Evolutionary conservation across 2,113 vertebrate genomes (phyloP).

Genomic region (Ahaetulla prasina): DNA sequence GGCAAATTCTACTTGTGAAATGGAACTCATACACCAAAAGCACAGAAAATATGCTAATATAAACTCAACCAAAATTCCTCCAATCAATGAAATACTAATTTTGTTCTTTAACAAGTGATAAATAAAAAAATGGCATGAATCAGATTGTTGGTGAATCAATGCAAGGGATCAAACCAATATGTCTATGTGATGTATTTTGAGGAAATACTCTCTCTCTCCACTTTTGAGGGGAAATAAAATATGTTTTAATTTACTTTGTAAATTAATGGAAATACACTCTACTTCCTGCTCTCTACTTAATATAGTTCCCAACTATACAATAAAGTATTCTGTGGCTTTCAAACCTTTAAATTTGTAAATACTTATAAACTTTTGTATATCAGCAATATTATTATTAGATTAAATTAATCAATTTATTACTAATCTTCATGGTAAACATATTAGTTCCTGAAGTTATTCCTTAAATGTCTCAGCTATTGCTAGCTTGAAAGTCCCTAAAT

Average conservation of each 20-base stretch:
- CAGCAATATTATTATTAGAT: background rate
- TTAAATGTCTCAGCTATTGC: background rate
- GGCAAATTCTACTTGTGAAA: background rate
- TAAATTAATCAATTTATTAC: background rate
- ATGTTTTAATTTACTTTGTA: background rate
- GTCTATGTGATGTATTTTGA: background rate
- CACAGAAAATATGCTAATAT: background rate
- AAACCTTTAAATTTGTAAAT: fast-evolving
- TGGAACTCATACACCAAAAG: background rate
- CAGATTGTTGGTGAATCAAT: background rate
- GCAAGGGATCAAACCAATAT: background rate
- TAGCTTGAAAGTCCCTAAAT: background rate
- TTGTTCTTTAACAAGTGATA: background rate
- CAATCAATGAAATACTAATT: background rate
- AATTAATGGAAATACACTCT: background rate
- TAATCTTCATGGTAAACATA: background rate
- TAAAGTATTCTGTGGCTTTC: background rate
- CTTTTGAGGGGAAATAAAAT: background rate
- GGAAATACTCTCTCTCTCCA: background rate
- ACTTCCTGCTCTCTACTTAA: background rate
- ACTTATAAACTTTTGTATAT: fast-evolving
- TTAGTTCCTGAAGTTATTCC: background rate
- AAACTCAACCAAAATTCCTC: background rate
- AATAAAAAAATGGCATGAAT: background rate
- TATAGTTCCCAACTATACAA: background rate